Base-by-base conservation (phyloP, 1,140 invertebrate genomes). In the Cataglyphis hispanica region DNA sequence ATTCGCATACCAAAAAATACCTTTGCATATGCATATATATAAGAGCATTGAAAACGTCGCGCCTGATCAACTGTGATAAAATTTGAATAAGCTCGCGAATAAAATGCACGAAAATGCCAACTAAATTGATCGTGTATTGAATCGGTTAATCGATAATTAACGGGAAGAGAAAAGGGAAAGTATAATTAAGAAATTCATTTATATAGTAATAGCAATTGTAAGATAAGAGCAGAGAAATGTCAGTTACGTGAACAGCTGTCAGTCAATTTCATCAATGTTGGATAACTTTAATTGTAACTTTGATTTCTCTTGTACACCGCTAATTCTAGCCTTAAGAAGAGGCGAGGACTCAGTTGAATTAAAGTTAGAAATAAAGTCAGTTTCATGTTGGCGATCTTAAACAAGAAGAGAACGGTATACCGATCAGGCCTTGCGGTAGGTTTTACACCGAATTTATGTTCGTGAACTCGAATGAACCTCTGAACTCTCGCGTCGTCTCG, bases 401-500 rank as follows among this genome's bases (percentile, higher is more conserved):
- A 31, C 19, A 74, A 31, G 22, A 22, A 43, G 40, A 58, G 34
- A 67, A 67, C 31, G 40, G 11, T 22, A 16, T 22, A 60, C 19
- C 16, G 76, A 66, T 67, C 76, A 27, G 50, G 0, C n/a, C 34
- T 58, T 56, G 74, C 58, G 77, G 81, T 40, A 53, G 63, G 67
- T 88, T 50, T 50, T 50, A 86, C 86, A 91, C 88, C 87, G 89
- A 93, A 93, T 93, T 92, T 93, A 93, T 91, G 91, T 90, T 87
- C 89, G 90, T 94, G 93, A 94, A 93, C 93, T 93, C 93, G 63
- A 83, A 46, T 94, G 93, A 94, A 94, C 93, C 92, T 85, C 91
- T 92, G 92, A 94, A 94, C 93, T 89, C 53, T 89, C 53, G 31
- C 92, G 87, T 91, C 90, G 92, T 93, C 85, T 90, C 87, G 87